Conservation (phyloP, 2,888 invertebrate species). For the Eudemis profundana region DNA sequence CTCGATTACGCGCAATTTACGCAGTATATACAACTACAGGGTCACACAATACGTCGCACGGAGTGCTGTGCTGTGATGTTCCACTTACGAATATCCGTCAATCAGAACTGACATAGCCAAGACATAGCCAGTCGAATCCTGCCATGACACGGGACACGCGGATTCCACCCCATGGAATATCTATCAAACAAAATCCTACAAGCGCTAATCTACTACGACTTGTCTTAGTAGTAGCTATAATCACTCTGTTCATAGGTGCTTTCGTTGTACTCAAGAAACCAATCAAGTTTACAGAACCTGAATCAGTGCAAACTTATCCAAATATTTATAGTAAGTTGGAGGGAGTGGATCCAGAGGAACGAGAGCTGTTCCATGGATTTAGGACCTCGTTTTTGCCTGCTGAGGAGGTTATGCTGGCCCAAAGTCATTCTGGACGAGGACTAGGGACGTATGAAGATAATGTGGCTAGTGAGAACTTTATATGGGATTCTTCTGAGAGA, state of each 20-base stretch:
- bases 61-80: constrained; percentile 58
- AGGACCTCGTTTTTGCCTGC: constrained; percentile 87
- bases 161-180: constrained; percentile 58
- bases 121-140: constrained; percentile 70
- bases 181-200: constrained; percentile 63
- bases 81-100: constrained; percentile 66
- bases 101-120: constrained; percentile 62
- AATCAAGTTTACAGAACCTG: constrained; percentile 62
- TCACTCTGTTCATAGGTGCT: constrained; percentile 55
- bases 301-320: constrained; percentile 71
- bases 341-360: constrained; percentile 81
- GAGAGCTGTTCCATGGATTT: constrained; percentile 86
- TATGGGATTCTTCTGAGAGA: constrained; percentile 61
- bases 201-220: constrained; percentile 67
- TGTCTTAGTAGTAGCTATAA: constrained; percentile 56
- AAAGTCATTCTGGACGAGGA: constrained; percentile 52
- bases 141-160: constrained; percentile 79
- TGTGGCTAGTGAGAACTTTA: constrained; percentile 65
- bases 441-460: constrained; percentile 61
- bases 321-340: constrained; percentile 71
- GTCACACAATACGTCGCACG: constrained; percentile 67
- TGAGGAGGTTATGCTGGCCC: constrained; percentile 78
- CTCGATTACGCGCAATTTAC: constrained; percentile 55
- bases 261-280: constrained; percentile 65
- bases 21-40: constrained; percentile 56